Evolutionary conservation across 2,113 vertebrate species (phyloP), one percentile per base, ranked within the genome.

Genomic region (Hydropotes inermis): DNA sequence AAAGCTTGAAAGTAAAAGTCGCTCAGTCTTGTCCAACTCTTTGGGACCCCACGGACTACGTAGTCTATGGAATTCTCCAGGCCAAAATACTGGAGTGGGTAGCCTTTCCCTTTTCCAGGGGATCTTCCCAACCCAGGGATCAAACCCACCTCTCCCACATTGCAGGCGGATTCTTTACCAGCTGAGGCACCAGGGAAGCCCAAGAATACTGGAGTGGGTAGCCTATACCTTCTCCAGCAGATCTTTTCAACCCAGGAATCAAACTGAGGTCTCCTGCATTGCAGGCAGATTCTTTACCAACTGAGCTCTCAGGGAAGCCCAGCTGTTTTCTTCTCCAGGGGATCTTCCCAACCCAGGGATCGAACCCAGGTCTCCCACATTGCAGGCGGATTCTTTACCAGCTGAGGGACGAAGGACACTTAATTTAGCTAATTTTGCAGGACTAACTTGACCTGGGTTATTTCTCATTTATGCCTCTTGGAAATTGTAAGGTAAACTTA

Each of bases 91-190:
- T 70, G 17, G 64, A 70, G 19, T 70, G n/a, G 17, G n/a, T 36
- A 70, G 64, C 64, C 64, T 70, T 70, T 70, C 64, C n/a, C 64
- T 70, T 70, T 17, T 70, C n/a, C n/a, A 70, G 64, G 64, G 64
- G 64, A 36, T 70, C 64, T 70, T 36, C 64, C 17, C 64, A 70
- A 70, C 64, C 64, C 64, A 70, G 64, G n/a, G 64, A 70, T 70
- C n/a, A 17, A 21, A 70, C 17, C n/a, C 64, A 36, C n/a, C 2
- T 70, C 64, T 70, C 17, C 8, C 1, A 0, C 17, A 36, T 36
- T 70, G 64, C n/a, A 67, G 17, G 33, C 2, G 3, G 64, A 67
- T 67, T 21, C 64, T 67, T 19, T 67, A 67, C 64, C n/a, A 67
- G 64, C 64, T 67, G 64, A 67, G 64, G 1, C 17, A 67, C 9